phyloP scores from a whole-genome alignment of 2,888 invertebrate genomes.

The Ypsolopha sequella region DNA sequence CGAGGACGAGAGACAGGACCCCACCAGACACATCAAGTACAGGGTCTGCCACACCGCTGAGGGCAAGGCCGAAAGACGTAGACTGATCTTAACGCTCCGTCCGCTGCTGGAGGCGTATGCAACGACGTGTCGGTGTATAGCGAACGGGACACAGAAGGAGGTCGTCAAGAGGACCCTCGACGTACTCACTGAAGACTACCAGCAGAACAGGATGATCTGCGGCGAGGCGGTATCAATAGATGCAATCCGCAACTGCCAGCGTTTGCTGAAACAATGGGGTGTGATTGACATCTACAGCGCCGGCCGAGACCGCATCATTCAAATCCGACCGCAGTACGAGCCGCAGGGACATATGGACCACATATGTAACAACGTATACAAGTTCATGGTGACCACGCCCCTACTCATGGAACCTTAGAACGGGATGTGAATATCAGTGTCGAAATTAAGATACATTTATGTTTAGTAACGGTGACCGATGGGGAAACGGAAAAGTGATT shows the following conservation, averaged over 20 bases:
- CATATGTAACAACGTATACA: conserved; percentile 36
- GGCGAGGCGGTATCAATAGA: conserved; percentile 91
- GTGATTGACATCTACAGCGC: conserved; percentile 73
- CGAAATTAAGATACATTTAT: too few species aligned
- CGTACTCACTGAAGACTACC: conserved; percentile 74
- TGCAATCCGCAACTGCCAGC: conserved; percentile 86
- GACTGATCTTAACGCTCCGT: conserved; percentile 71
- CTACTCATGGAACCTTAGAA: conserved; percentile 17
- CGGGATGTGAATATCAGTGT: not conserved
- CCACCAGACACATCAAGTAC: conserved; percentile 28
- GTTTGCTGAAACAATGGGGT: conserved; percentile 85
- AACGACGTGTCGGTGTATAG: conserved; percentile 54
- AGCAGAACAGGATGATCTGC: conserved; percentile 70
- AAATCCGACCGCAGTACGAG: conserved; percentile 33
- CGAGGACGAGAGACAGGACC: conserved; percentile 24
- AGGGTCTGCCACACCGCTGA: conserved; percentile 23
- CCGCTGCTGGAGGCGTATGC: conserved; percentile 84
- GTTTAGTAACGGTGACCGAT: too few species aligned
- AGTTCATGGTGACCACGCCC: conserved; percentile 42
- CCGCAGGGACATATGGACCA: conserved; percentile 17
- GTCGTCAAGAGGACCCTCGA: conserved; percentile 75
- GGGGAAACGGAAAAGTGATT: too few species aligned
- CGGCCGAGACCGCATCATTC: conserved; percentile 29
- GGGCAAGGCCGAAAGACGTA: conserved; percentile 46
- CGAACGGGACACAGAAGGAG: conserved; percentile 74